Evolutionary conservation across 2,113 vertebrate genomes (phyloP), one percentile per base, ranked within the genome.

Genomic region (Stegastes partitus): DNA sequence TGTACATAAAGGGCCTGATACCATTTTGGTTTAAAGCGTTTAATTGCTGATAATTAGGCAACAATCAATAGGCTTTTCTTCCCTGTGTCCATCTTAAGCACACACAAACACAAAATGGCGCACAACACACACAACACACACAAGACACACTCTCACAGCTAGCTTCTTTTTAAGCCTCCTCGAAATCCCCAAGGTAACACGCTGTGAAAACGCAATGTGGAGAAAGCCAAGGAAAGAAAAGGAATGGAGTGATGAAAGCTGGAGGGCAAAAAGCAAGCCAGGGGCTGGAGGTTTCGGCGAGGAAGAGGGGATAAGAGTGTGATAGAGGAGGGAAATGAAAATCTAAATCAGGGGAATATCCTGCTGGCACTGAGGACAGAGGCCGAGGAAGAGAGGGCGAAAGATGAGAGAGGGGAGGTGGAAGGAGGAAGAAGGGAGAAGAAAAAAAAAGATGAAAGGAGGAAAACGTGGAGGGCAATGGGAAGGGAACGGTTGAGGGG

Each of bases 261-360:
- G 58, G 80, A 87, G 90, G 91, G 89, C 83, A 91, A 83, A 84
- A 92, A 92, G 86, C 74, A 75, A 88, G 86, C 69, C 71, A 81
- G 83, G 68, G 76, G 83, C 90, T 83, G 82, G 47, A 85, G 86
- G 87, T 91, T 83, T 81, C 71, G 25, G 85, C n/a, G 51, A 90
- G 88, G 90, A 91, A 92, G 87, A 89, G 67, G 88, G 92, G 90
- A 91, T 92, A 90, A 92, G 86, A 87, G 85, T 51, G 78, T 73
- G 90, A 89, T 90, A 87, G 87, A 92, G 87, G 87, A 89, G 89
- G 90, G 90, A 93, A 93, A 92, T 92, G 91, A 92, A 92, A 92
- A 92, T 90, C 92, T 92, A 93, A 93, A 90, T 93, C 89, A 81
- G 89, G 91, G 87, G 89, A 91, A 92, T 92, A 92, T 92, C 92